A percentile compares a stretch with the other conserved stretches of the same genome.
Evolutionary conservation across 2,113 vertebrate genomes (phyloP).

Genomic region (Stegostoma tigrinum): DNA sequence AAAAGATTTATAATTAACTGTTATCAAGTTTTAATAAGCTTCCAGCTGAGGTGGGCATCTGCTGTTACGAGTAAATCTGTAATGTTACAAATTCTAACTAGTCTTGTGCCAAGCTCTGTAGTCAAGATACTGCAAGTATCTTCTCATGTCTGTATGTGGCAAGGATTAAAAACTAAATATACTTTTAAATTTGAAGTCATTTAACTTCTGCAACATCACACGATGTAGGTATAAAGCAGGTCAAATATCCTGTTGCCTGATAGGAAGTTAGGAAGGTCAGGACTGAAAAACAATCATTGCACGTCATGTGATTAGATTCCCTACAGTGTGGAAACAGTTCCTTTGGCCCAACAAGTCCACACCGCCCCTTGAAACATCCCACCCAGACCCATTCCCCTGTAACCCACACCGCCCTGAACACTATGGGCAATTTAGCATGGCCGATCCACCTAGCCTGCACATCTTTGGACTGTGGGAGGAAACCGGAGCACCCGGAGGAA

Average conservation of each 20-base stretch:
- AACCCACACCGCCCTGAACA: no score
- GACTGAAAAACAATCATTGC: neutral
- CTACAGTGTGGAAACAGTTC: no score
- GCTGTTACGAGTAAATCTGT: constrained; percentile 23
- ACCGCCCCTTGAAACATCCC: no score
- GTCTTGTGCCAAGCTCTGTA: neutral
- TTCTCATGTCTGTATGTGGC: neutral
- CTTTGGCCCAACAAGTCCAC: no score
- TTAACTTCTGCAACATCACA: neutral
- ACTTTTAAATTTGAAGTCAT: no score
- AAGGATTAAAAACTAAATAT: neutral
- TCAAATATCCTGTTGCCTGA: neutral
- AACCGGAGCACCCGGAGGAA: no score
- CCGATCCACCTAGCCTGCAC: no score
- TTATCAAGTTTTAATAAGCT: constrained; percentile 31
- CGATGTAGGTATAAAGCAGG: neutral
- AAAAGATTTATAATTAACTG: constrained; percentile 19
- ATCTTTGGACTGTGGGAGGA: no score
- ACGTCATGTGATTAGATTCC: no score
- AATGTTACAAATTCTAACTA: constrained; percentile 12
- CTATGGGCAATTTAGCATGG: no score
- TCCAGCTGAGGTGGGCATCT: constrained; percentile 28
- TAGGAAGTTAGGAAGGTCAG: neutral
- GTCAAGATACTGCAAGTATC: neutral
- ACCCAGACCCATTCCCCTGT: no score